phyloP scores from a whole-genome alignment of 2,797 vertebrate genomes.

The Borostomias antarcticus region DNA sequence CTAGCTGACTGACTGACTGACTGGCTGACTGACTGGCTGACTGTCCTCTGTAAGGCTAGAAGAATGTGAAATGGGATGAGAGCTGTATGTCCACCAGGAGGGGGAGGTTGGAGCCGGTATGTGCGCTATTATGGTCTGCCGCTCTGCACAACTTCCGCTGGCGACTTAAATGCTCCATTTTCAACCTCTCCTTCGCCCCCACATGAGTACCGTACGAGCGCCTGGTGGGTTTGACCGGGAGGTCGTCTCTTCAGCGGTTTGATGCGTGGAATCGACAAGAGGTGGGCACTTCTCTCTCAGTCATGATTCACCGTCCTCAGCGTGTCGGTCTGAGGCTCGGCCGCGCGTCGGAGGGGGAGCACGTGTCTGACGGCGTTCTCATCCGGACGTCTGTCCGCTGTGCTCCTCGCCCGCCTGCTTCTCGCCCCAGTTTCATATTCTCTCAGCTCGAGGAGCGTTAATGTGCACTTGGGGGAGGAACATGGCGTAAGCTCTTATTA shows the following conservation, averaged over 20 bases:
- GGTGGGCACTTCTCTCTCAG: slow-evolving; percentile 15
- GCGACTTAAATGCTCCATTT: neutral
- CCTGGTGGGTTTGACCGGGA: neutral
- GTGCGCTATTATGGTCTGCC: neutral
- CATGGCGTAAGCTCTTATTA: neutral
- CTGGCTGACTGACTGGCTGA: neutral
- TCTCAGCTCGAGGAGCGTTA: slow-evolving; percentile 5
- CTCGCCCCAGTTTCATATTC: neutral
- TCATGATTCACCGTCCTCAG: slow-evolving; percentile 46
- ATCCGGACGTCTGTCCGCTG: slow-evolving; percentile 1
- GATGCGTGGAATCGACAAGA: neutral
- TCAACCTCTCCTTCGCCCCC: neutral
- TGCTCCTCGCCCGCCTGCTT: neutral
- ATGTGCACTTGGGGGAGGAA: slow-evolving; percentile 24
- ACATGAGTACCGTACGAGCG: too few species aligned
- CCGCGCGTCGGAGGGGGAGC: slow-evolving; percentile 37
- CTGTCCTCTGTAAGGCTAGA: slow-evolving; percentile 24
- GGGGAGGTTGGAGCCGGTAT: neutral
- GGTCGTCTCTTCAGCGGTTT: neutral
- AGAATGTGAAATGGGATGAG: slow-evolving; percentile 34
- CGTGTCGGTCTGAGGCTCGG: slow-evolving; percentile 36
- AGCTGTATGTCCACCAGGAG: slow-evolving; percentile 22
- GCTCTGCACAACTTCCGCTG: neutral
- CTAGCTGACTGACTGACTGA: neutral
- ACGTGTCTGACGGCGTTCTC: slow-evolving; percentile 21